Conservation (phyloP, 2,113 vertebrate species). For the Aplodontia rufa region DNA sequence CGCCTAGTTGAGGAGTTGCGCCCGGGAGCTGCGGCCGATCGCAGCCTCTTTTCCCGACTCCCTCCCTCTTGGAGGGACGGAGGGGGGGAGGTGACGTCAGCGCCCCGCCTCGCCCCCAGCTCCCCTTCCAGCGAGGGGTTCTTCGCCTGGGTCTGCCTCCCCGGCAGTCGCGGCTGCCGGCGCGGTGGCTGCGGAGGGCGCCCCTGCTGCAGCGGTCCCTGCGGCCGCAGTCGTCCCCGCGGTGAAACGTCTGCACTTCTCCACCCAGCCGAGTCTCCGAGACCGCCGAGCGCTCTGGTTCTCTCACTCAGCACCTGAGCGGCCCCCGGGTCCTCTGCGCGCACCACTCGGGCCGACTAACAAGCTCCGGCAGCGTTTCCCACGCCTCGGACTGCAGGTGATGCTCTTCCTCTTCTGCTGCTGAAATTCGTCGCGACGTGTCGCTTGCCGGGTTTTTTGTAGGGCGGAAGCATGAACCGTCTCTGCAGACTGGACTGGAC, state of each 20-base stretch:
- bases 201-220: neutral
- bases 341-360: neutral
- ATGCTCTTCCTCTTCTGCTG: conserved; percentile 48
- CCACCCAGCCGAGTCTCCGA: neutral
- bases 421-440: conserved; percentile 19
- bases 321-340: neutral
- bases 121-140: neutral
- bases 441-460: neutral
- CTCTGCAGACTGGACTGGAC: conserved; percentile 38
- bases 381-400: conserved; percentile 60
- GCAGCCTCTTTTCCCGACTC: conserved; percentile 49
- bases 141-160: conserved; percentile 12
- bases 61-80: conserved; percentile 49
- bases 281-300: neutral
- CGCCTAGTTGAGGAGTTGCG: conserved; percentile 72
- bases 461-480: neutral
- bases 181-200: neutral
- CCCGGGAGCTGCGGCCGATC: conserved; percentile 74
- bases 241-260: neutral
- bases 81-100: conserved; percentile 77
- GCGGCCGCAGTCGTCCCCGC: neutral
- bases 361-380: conserved; percentile 29
- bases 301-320: neutral
- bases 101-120: conserved; percentile 67
- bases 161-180: neutral